These are phyloP conservation scores for Andrena bucephala DNA, from an alignment of 2,888 invertebrate species.

Conservation along the genomic window DNA sequence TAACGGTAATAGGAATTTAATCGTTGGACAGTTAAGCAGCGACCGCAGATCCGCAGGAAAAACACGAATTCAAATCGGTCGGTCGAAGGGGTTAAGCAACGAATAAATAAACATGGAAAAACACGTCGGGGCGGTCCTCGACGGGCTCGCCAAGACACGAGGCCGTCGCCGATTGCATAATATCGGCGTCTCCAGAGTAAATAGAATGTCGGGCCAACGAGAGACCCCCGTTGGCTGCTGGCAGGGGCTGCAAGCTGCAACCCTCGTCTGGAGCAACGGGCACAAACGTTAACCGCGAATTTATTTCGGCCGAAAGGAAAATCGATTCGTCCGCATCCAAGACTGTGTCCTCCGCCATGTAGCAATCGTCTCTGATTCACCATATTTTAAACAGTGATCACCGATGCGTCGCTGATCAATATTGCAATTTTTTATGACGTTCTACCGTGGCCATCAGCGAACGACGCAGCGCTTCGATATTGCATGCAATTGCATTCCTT, in stretches of 20 bases:
- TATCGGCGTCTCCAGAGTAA: slow-evolving; percentile 79
- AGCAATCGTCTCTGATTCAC: background rate
- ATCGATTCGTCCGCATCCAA: slow-evolving; percentile 64
- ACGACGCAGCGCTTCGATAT: slow-evolving; percentile 18
- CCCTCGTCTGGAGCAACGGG: slow-evolving; percentile 52
- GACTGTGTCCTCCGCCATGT: slow-evolving; percentile 13
- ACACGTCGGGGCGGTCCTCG: slow-evolving; percentile 1
- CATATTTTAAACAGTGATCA: slow-evolving; percentile 1
- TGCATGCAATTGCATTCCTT: slow-evolving; percentile 36
- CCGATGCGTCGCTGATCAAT: too few species aligned
- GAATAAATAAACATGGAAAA: slow-evolving; percentile 43
- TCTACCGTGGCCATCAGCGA: slow-evolving; percentile 4
- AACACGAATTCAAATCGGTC: slow-evolving; percentile 25
- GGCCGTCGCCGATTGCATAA: slow-evolving; percentile 77
- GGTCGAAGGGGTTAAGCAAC: slow-evolving; percentile 23
- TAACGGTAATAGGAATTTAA: background rate
- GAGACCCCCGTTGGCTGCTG: slow-evolving; percentile 25
- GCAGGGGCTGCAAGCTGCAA: slow-evolving; percentile 28
- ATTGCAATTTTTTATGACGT: background rate
- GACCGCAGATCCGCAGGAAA: slow-evolving; percentile 8
- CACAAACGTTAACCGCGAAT: slow-evolving; percentile 76
- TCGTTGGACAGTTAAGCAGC: slow-evolving; percentile 25
- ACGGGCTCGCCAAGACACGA: slow-evolving; percentile 43
- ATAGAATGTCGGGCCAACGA: slow-evolving; percentile 76
- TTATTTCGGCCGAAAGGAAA: slow-evolving; percentile 69